phyloP scores from a whole-genome alignment of 2,888 invertebrate species.

The Bellardia pandia region DNA sequence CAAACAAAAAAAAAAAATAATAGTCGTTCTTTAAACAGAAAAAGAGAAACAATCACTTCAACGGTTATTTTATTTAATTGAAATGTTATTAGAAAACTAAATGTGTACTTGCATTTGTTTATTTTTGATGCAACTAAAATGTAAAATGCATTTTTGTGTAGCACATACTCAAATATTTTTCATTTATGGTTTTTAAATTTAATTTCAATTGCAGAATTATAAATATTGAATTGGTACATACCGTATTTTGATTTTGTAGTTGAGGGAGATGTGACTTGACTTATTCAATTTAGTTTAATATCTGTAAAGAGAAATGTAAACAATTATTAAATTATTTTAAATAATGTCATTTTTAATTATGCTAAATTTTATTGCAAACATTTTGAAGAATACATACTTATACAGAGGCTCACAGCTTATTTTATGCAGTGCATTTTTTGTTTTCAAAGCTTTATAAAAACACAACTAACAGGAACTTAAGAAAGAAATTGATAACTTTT shows the following conservation, averaged over 20 bases:
- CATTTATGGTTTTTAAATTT: constrained; percentile 8
- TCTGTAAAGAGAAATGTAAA: constrained; percentile 48
- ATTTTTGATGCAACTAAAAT: too few relatives aligned
- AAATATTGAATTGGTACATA: constrained; percentile 49
- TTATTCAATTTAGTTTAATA: constrained; percentile 1
- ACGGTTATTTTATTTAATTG: neutral
- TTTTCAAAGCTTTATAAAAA: too few relatives aligned
- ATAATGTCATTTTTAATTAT: neutral
- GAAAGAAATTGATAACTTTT: too few relatives aligned
- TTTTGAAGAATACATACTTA: too few relatives aligned
- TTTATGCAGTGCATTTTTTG: too few relatives aligned
- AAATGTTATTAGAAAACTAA: neutral
- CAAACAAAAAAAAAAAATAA: neutral
- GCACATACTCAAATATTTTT: constrained; percentile 57
- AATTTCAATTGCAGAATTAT: neutral
- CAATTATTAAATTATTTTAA: neutral
- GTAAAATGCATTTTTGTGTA: neutral
- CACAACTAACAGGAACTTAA: too few relatives aligned
- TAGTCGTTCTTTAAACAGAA: neutral
- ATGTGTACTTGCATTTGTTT: too few relatives aligned
- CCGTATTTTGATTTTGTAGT: constrained; percentile 33
- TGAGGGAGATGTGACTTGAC: neutral
- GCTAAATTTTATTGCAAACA: too few relatives aligned
- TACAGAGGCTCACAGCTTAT: too few relatives aligned
- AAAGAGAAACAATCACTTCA: neutral